Conservation (phyloP, 2,797 vertebrate genomes). For the Mus minutoides region DNA sequence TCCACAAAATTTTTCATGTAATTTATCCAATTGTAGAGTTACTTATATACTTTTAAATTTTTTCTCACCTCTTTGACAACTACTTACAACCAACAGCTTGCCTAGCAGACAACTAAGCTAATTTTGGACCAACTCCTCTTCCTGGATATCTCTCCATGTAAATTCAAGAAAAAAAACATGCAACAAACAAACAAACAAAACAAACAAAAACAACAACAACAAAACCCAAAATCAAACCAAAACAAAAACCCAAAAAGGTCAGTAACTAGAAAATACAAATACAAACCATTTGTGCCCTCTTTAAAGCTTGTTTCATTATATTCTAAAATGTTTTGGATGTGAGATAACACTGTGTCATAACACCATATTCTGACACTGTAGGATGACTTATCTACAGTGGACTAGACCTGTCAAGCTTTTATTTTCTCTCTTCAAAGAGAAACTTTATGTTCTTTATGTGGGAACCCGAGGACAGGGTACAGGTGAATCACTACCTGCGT, state of each 20-base stretch:
- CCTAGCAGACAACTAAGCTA: neutral
- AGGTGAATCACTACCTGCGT: neutral
- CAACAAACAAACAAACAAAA: neutral
- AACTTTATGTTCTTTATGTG: neutral
- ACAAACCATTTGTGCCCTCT: neutral
- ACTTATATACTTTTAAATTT: conserved; percentile 10
- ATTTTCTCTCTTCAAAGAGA: neutral
- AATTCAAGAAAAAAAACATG: neutral
- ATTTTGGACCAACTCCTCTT: conserved; percentile 5
- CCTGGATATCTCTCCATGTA: neutral
- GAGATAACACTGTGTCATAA: neutral
- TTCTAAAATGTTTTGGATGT: conserved; percentile 1
- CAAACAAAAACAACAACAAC: neutral
- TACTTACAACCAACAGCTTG: neutral
- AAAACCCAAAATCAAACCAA: neutral
- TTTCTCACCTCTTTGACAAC: neutral
- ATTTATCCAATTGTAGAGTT: neutral
- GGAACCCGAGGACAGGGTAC: neutral
- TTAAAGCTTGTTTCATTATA: neutral
- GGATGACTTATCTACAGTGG: conserved; percentile 14
- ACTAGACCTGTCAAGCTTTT: conserved; percentile 1
- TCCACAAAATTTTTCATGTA: conserved; percentile 45
- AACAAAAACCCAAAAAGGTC: neutral
- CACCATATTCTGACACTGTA: neutral
- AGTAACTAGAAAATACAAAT: neutral